Conservation (phyloP, 1,140 invertebrate genomes). For the Choristoneura fumiferana region DNA sequence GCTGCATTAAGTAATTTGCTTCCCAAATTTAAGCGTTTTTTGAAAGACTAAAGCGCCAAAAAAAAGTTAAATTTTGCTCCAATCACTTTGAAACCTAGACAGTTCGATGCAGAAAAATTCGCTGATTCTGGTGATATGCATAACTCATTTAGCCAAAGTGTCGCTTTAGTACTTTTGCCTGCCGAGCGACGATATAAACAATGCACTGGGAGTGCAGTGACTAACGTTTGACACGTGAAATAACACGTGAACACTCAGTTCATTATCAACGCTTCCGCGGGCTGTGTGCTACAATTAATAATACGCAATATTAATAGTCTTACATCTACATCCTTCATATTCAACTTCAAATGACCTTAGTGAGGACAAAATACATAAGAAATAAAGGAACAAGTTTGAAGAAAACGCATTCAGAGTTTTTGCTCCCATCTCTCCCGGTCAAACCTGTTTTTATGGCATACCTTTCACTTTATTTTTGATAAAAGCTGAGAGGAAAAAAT, state of each 20-base stretch:
- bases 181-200: no score
- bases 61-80: no score
- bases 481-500: conserved; percentile 41
- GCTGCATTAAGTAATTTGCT: no score
- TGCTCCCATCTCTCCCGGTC: conserved; percentile 37
- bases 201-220: conserved; percentile 10
- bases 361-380: conserved; percentile 16
- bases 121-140: no score
- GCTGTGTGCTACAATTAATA: conserved; percentile 23
- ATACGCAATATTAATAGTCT: conserved; percentile 22
- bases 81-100: no score
- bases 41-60: no score
- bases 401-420: conserved; percentile 45
- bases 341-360: conserved; percentile 6
- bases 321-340: no score
- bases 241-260: conserved; percentile 20
- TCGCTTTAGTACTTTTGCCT: no score
- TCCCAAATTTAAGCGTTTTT: no score
- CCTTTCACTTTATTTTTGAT: conserved; percentile 50
- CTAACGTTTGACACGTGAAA: conserved; percentile 18
- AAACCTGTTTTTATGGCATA: conserved; percentile 51
- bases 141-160: no score
- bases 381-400: not conserved
- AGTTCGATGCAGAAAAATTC: no score
- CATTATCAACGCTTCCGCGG: conserved; percentile 22